Evolutionary conservation across 2,888 invertebrate genomes (phyloP).

Genomic region (Carabus problematicus): DNA sequence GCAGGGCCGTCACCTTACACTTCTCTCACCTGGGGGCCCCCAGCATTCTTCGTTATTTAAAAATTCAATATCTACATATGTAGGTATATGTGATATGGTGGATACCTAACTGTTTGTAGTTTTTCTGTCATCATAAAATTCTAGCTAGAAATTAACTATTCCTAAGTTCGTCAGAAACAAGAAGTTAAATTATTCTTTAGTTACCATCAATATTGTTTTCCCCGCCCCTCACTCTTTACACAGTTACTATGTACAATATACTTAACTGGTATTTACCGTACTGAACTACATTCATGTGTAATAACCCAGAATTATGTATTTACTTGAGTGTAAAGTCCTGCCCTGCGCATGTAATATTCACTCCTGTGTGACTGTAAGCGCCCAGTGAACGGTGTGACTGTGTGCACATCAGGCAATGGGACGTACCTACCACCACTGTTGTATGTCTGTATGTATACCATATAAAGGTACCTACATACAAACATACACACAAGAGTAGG

Average conservation of each 20-base stretch:
- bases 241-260: no score
- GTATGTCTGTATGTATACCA: background rate
- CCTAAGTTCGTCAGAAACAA: no score
- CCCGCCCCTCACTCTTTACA: no score
- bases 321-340: background rate
- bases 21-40: background rate
- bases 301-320: no score
- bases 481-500: conserved; percentile 15
- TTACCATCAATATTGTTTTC: no score
- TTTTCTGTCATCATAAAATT: no score
- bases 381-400: background rate
- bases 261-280: no score
- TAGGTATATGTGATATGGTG: background rate
- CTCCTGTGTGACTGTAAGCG: background rate
- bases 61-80: background rate
- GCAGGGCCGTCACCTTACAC: background rate
- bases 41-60: background rate
- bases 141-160: no score
- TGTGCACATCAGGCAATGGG: background rate
- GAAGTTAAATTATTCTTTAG: no score
- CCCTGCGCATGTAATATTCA: conserved; percentile 4
- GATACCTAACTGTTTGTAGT: no score
- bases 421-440: background rate
- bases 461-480: background rate
- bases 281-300: no score